phyloP scores from a whole-genome alignment of 2,113 vertebrate species.

The Emydocephalus ijimae region DNA sequence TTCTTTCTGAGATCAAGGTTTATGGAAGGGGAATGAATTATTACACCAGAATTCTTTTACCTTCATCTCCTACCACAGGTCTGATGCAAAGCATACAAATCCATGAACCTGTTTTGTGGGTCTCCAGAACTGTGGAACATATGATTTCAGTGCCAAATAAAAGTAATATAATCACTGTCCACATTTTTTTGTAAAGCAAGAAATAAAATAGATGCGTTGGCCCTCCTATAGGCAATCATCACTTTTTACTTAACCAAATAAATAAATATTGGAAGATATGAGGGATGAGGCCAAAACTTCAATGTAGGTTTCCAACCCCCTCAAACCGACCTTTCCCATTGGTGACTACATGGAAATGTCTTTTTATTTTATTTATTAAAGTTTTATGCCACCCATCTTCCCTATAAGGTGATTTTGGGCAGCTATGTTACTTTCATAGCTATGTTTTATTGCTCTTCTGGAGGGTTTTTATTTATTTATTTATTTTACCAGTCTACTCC shows the following conservation, averaged over 20 bases:
- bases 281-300: neutral
- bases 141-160: neutral
- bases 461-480: neutral
- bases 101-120: neutral
- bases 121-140: neutral
- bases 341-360: neutral
- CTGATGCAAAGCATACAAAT: neutral
- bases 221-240: neutral
- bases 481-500: neutral
- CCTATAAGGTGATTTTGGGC: neutral
- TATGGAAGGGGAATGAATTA: neutral
- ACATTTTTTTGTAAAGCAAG: neutral
- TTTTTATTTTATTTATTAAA: neutral
- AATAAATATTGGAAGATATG: neutral
- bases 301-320: accelerated
- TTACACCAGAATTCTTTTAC: neutral
- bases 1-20: neutral
- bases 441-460: neutral
- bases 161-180: neutral
- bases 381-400: neutral
- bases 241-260: neutral
- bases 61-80: neutral
- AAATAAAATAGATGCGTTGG: neutral
- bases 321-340: neutral
- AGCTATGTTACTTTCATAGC: neutral